Evolutionary conservation across 1,140 invertebrate genomes (phyloP), one percentile per base, ranked within the genome.

Genomic region (Nasonia vitripennis): DNA sequence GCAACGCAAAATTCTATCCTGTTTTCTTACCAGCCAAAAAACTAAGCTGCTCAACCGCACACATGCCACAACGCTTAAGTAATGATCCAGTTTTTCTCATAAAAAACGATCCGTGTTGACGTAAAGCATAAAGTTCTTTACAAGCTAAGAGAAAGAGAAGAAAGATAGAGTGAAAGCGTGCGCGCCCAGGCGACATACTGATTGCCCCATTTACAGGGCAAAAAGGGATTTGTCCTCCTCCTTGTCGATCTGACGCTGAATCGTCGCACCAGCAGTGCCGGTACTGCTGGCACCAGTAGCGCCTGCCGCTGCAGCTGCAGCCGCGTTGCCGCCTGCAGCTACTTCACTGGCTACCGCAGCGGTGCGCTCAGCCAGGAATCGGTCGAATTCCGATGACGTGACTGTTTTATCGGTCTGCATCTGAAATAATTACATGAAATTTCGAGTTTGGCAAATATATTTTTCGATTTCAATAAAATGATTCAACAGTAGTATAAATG

Each of bases 311-410:
- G 45, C 80, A 90, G 91, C 9, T 96, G 95, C 87, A 96, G 91
- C 17, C 3, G 10, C 27, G 2, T 23, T 51, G 34, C 17, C 51
- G 17, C 70, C 73, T 9, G 48, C n/a, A 90, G 55, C 31, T 37
- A 84, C 45, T 34, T 84, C 83, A 89, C 93, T 94, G 88, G 97
- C 96, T 78, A 96, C 97, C 14, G 96, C 97, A 23, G 97, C 96
- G 34, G 98, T 97, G 88, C 98, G 94, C 91, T 98, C 97, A 1
- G 97, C 97, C 45, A 99, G 94, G 93, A 99, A 99, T 89, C 96
- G 95, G 90, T 99, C 98, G 94, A 99, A 99, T 92, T 99, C 98
- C 87, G 97, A 97, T 87, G 96, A 97, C 20, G 97, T 97, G 37
- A 97, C 93, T 11, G 96, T 96, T 81, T 93, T 92, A 84, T 93